Evolutionary conservation across 2,797 vertebrate genomes (phyloP), one percentile per base, ranked within the genome.

Genomic region (Echeneis naucrates): DNA sequence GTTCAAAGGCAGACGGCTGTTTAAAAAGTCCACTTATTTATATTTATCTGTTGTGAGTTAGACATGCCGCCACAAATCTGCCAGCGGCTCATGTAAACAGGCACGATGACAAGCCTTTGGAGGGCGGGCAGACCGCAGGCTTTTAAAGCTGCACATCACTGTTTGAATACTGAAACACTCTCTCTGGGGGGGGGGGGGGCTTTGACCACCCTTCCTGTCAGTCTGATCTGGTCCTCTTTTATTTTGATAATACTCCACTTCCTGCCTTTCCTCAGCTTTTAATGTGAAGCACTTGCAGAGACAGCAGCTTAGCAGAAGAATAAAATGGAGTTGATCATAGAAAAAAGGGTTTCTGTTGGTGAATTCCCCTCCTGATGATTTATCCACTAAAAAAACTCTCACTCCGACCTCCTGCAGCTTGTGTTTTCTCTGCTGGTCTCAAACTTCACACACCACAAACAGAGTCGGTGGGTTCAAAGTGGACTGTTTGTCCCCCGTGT

Each of bases 31-130:
- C 14, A 23, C 82, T 82, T 84, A 77, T 82, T 74, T 72, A 67
- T 84, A 77, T 82, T 74, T 72, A 67, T 77, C 78, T 74, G 80
- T 9, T 61, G 54, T 12, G 62, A 82, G 75, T 73, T 77, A 79
- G 69, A 78, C 50, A 32, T 0, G 57, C 54, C 4, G 44, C 75
- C 67, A 38, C 57, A 68, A 75, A 70, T 55, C 68, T 72, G 77
- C 78, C 76, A 61, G 71, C 53, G 52, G 71, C 78, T 76, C 82
- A 19, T 82, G 82, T 78, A 82, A 85, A 85, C 78, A 72, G 64
- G 50, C 56, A 64, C 71, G 35, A 54, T 67, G 78, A 80, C 82
- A 69, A 85, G 76, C 55, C 75, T 79, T 84, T 50, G 44, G 77
- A 75, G 75, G 80, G 72, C 4, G 23, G 52, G 63, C 50, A 65